Evolutionary conservation across 1,140 invertebrate genomes (phyloP).

Genomic region (Drosophila persimilis): DNA sequence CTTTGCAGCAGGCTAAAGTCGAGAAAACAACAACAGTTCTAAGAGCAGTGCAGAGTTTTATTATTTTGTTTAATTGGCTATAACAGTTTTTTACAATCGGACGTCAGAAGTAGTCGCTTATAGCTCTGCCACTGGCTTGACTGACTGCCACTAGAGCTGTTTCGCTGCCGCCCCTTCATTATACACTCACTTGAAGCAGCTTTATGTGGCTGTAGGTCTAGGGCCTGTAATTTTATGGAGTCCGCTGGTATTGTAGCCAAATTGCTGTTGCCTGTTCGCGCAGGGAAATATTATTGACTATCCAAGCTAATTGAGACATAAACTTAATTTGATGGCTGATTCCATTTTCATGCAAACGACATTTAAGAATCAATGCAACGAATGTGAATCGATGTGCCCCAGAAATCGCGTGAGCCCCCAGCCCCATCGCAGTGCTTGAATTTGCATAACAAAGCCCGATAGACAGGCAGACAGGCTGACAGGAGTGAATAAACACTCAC

Average conservation of each 20-base stretch:
- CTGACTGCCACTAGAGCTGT: background rate
- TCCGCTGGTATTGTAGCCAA: conserved; percentile 59
- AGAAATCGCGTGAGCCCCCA: conserved; percentile 45
- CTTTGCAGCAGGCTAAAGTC: conserved; percentile 6
- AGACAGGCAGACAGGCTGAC: background rate
- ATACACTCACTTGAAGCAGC: conserved; percentile 22
- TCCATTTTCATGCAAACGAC: conserved; percentile 62
- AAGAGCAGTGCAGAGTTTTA: conserved; percentile 56
- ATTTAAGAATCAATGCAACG: conserved; percentile 63
- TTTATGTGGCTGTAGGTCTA: conserved; percentile 30
- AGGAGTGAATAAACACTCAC: conserved; percentile 36
- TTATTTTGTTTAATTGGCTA: conserved; percentile 80
- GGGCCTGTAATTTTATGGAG: conserved; percentile 48
- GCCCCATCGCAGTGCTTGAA: conserved; percentile 11
- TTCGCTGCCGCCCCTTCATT: conserved; percentile 17
- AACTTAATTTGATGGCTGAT: conserved; percentile 63
- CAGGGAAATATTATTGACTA: conserved; percentile 58
- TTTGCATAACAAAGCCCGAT: conserved; percentile 45
- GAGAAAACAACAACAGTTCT: conserved; percentile 26
- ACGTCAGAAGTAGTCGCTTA: conserved; percentile 34
- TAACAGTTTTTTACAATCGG: conserved; percentile 74
- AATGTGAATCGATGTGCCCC: conserved; percentile 18
- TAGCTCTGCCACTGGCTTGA: conserved; percentile 1
- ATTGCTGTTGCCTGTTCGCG: conserved; percentile 49
- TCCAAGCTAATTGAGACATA: conserved; percentile 76